Base-by-base conservation (phyloP, 2,888 invertebrate genomes). In the Cynaeus angustus region DNA sequence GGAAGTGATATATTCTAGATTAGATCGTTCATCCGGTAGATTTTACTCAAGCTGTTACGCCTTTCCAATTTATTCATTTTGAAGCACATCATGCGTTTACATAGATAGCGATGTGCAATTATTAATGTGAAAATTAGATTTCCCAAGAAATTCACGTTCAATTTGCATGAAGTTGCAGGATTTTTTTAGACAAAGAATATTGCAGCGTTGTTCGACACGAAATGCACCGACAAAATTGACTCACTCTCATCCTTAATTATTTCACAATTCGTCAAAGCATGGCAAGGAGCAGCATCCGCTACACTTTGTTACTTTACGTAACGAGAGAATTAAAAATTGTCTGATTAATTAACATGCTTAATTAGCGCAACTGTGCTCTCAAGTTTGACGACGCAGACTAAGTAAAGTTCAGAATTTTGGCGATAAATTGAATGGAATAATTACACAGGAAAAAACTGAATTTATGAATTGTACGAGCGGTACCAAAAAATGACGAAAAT, bases 61-160 rank as follows among this genome's bases (percentile, higher is more conserved):
- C 66, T 66, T 66, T 66, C 66, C 28, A 65, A 65, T 65, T 65
- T 55, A 65, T 53, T 53, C 45, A 55, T 53, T 55, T 65, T 28
- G 30, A 30, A 38, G 41, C 16, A 50, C 62, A 62, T 62, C 62
- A 62, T 52, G 52, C 50, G 62, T 61, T 61, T 46, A 37, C 26
- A 14, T 10, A 16, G 37, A 37, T n/a, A 41, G 26, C 16, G 16
- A 56, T 14, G 37, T 53, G 37, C 37, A 53, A 53, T 53, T 50
- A 50, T 10, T 30, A 59, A 56, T 7, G 28, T n/a, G 38, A 55
- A 55, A 55, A 41, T 38, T 30, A 3, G 7, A 41, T 56, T 56
- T 26, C 56, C 21, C 41, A 56, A 56, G 41, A 7, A 33, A 33
- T 53, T 53, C 14, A n/a, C n/a, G 5, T 43, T 37, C 21, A 56